These are phyloP conservation scores for Macaria notata DNA, from an alignment of 2,888 invertebrate genomes.

Conservation along the genomic window DNA sequence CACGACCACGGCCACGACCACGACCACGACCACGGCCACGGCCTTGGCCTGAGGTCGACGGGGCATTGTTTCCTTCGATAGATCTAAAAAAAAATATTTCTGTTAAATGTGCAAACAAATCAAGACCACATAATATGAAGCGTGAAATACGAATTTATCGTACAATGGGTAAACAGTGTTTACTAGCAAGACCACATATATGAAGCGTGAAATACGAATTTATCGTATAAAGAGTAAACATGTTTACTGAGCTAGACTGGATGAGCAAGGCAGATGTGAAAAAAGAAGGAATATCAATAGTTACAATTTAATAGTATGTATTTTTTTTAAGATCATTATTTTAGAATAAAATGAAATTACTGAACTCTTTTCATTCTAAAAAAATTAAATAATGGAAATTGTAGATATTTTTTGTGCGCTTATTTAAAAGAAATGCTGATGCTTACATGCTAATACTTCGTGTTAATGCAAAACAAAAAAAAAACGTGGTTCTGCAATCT, in stretches of 20 bases:
- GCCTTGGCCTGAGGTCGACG: slow-evolving; percentile 22
- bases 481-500: slow-evolving; percentile 1
- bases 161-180: not conserved
- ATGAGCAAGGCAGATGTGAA: slow-evolving; percentile 1
- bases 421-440: slow-evolving; percentile 1
- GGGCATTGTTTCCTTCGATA: slow-evolving; percentile 2
- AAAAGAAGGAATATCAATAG: slow-evolving; percentile 1
- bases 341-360: slow-evolving; percentile 1
- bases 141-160: slow-evolving; percentile 1
- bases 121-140: slow-evolving; percentile 1
- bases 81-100: slow-evolving; percentile 1
- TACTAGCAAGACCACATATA: not conserved
- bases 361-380: slow-evolving; percentile 1
- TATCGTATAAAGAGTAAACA: slow-evolving; percentile 1
- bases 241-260: slow-evolving; percentile 1
- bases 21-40: slow-evolving; percentile 17
- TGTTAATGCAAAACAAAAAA: slow-evolving; percentile 1
- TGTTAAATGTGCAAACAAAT: slow-evolving; percentile 1
- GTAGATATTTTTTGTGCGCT: slow-evolving; percentile 1
- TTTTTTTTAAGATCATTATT: slow-evolving; percentile 1
- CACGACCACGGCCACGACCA: slow-evolving; percentile 21
- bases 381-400: not conserved
- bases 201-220: not conserved
- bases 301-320: slow-evolving; percentile 1
- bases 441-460: slow-evolving; percentile 1